Base-by-base conservation (phyloP, 1,140 invertebrate genomes). In the Leptinotarsa undecemlineata region DNA sequence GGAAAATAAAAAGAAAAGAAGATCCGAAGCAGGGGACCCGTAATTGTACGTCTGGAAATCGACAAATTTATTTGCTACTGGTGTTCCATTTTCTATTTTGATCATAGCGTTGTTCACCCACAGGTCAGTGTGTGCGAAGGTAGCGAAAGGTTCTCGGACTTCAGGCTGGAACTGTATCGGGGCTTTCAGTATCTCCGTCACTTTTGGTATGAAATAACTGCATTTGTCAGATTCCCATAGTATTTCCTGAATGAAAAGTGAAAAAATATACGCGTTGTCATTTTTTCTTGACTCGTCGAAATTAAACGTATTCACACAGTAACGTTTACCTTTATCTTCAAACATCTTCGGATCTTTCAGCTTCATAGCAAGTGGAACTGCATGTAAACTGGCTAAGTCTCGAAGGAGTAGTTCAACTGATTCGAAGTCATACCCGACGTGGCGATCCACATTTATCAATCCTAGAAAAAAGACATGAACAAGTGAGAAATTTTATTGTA, bases 31-130 rank as follows among this genome's bases (percentile, higher is more conserved):
- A 11, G 88, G 82, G 21, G 86, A 90, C 1, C 84, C 82, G 60
- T 87, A 86, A 14, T 86, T 77, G 14, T 85, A 85, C 20, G 88
- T 86, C 83, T 91, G 90, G 75, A 90, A 91, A 78, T 91, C 90
- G 0, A 91, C 83, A 8, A 73, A 48, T 67, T 73, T 73, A 17
- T 61, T 64, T 11, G 17, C 42, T 66, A 64, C n/a, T 21, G 72
- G n/a, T 2, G 6, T 26, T 4, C 72, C 72, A 15, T 73, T 62
- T 48, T 48, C 13, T 4, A 61, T n/a, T 3, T 26, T 67, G 3
- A 73, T 19, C 72, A 73, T 73, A 8, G 48, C 47, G 19, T 73
- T 73, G 26, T 73, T 73, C 1, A 73, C 23, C 72, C 72, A 73
- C 26, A 73, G 4, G 48, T 73, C 72, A 17, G 8, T 14, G 42